Evolutionary conservation across 2,113 vertebrate species (phyloP).

Genomic region (Siphamia tubifer): DNA sequence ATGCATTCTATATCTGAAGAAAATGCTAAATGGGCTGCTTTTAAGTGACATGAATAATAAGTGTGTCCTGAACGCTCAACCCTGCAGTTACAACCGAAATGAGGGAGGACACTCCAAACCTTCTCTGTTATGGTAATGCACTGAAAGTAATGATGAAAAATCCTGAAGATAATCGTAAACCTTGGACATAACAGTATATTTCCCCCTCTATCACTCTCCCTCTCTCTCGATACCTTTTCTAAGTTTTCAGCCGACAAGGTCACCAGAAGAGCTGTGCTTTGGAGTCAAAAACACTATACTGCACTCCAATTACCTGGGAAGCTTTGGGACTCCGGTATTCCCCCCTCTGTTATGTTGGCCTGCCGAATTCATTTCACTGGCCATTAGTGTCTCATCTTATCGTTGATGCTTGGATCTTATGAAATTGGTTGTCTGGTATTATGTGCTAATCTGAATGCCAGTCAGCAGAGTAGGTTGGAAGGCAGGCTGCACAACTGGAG

Average conservation of each 20-base stretch:
- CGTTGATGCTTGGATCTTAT: constrained; percentile 49
- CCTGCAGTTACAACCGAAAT: constrained; percentile 6
- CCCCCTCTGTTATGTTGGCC: constrained; percentile 60
- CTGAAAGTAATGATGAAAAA: constrained; percentile 29
- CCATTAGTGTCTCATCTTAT: constrained; percentile 68
- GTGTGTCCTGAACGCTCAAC: constrained; percentile 7
- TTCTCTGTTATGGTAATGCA: constrained; percentile 43
- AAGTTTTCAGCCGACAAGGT: constrained; percentile 62
- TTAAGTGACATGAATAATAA: constrained; percentile 48
- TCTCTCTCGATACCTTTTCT: constrained; percentile 13
- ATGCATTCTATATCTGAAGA: neutral
- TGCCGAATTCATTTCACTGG: constrained; percentile 62
- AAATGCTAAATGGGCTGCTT: constrained; percentile 12
- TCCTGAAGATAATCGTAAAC: constrained; percentile 39
- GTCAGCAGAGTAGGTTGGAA: constrained; percentile 10
- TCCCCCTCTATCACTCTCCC: neutral
- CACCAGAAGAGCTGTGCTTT: constrained; percentile 51
- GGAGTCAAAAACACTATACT: constrained; percentile 44
- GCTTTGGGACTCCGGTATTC: constrained; percentile 73
- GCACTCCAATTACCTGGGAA: constrained; percentile 72
- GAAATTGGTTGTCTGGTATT: constrained; percentile 34
- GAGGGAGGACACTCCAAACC: constrained; percentile 27
- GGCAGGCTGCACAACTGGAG: neutral
- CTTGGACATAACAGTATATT: neutral
- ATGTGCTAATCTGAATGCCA: constrained; percentile 38